Percentiles rank a stretch among this genome's conserved stretches.
These are phyloP conservation scores for Psittacula cyanocephala DNA, from an alignment of 2,113 vertebrate genomes.

Conservation along the genomic window DNA sequence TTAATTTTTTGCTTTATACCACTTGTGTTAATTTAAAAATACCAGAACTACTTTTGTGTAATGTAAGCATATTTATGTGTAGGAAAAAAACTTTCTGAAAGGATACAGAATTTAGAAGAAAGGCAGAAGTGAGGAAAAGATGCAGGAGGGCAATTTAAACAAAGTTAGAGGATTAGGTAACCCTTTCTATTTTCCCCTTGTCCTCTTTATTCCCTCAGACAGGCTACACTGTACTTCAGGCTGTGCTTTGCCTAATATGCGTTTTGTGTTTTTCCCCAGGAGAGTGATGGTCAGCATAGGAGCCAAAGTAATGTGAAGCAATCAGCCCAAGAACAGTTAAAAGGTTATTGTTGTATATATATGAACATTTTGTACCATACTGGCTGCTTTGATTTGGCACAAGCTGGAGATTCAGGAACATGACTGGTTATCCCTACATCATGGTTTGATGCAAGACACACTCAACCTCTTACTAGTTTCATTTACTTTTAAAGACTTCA, in stretches of 20 bases:
- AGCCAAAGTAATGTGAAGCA: neutral
- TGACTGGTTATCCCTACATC: neutral
- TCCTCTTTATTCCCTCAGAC: neutral
- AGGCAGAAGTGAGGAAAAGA: neutral
- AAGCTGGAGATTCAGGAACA: neutral
- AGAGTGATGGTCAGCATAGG: neutral
- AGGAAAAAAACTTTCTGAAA: neutral
- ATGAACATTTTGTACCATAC: neutral
- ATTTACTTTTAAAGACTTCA: neutral
- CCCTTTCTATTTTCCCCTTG: neutral
- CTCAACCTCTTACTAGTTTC: neutral
- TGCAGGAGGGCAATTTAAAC: neutral
- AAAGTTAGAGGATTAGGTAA: neutral
- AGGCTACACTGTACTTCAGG: neutral
- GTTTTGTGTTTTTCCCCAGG: neutral
- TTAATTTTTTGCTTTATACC: neutral
- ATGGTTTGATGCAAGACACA: neutral
- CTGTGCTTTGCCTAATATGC: neutral
- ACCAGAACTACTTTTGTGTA: neutral
- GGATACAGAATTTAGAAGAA: neutral
- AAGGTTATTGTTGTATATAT: neutral
- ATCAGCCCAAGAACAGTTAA: neutral
- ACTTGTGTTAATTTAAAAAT: neutral
- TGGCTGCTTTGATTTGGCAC: neutral
- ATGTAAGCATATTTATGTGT: neutral